Conservation (phyloP, 2,888 invertebrate genomes). For the Serripes groenlandicus region DNA sequence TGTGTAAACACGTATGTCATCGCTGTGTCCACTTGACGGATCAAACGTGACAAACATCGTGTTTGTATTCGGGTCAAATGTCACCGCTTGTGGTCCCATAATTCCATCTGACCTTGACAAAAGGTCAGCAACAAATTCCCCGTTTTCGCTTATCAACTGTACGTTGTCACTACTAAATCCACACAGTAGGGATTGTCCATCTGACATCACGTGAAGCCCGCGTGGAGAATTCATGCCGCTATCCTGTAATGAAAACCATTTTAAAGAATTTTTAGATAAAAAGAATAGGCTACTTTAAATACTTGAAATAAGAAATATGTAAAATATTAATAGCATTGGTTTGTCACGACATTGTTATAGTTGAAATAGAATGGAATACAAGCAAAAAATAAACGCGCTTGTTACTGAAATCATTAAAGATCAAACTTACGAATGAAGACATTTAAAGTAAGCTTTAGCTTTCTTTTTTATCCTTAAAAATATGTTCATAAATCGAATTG, state of each 20-base stretch:
- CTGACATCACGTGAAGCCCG: slow-evolving; percentile 59
- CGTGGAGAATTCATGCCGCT: slow-evolving; percentile 67
- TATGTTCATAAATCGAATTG: no score
- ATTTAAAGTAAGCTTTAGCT: no score
- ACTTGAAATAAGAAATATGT: no score
- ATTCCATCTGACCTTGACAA: slow-evolving; percentile 63
- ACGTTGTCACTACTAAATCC: slow-evolving; percentile 73
- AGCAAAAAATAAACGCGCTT: no score
- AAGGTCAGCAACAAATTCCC: slow-evolving; percentile 57
- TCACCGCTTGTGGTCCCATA: slow-evolving; percentile 69
- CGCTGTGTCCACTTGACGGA: slow-evolving; percentile 70
- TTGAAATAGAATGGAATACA: no score
- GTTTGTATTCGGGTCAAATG: slow-evolving; percentile 52
- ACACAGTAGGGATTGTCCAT: slow-evolving; percentile 61
- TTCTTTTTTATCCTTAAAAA: no score
- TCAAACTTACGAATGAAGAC: no score
- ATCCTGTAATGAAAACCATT: slow-evolving; percentile 39
- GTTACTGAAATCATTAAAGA: no score
- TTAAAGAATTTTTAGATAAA: no score
- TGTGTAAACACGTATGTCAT: slow-evolving; percentile 52
- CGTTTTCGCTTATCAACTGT: slow-evolving; percentile 62
- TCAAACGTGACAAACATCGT: slow-evolving; percentile 67
- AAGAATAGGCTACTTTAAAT: no score
- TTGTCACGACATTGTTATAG: no score
- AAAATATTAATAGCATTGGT: no score